Evolutionary conservation across 1,140 invertebrate species (phyloP).

Genomic region (Drosophila ambigua): DNA sequence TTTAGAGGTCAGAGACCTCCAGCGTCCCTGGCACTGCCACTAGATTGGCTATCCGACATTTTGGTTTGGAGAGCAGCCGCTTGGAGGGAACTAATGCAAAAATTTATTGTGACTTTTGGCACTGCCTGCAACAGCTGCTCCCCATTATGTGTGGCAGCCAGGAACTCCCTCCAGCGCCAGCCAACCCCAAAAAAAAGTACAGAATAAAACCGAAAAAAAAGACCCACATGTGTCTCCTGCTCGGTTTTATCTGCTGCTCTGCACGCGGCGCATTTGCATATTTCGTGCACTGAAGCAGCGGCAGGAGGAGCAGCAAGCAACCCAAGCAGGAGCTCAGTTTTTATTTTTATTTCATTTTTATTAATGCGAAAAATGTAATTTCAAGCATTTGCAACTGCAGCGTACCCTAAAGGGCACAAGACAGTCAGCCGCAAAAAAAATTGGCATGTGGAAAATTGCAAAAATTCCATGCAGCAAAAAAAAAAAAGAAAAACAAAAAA

Average conservation of each 20-base stretch:
- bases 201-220: slow-evolving; percentile 21
- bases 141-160: slow-evolving; percentile 67
- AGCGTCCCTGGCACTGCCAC: slow-evolving; percentile 1
- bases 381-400: slow-evolving; percentile 62
- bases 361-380: slow-evolving; percentile 78
- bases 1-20: slow-evolving; percentile 18
- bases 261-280: slow-evolving; percentile 78
- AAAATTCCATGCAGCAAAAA: slow-evolving; percentile 14
- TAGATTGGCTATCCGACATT: neutral
- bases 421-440: slow-evolving; percentile 42
- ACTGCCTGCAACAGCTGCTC: slow-evolving; percentile 75
- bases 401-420: slow-evolving; percentile 9
- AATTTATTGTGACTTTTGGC: slow-evolving; percentile 81
- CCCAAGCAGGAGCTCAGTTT: slow-evolving; percentile 40
- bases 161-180: slow-evolving; percentile 2
- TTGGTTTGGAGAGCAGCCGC: neutral
- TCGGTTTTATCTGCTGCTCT: slow-evolving; percentile 71
- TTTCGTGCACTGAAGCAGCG: slow-evolving; percentile 46
- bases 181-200: neutral
- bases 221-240: slow-evolving; percentile 54
- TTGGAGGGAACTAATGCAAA: slow-evolving; percentile 59
- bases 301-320: neutral
- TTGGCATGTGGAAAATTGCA: slow-evolving; percentile 66
- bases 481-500: neutral
- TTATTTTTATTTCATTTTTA: slow-evolving; percentile 66